Evolutionary conservation across 2,113 vertebrate species (phyloP).

Genomic region (Gallinago undulata): DNA sequence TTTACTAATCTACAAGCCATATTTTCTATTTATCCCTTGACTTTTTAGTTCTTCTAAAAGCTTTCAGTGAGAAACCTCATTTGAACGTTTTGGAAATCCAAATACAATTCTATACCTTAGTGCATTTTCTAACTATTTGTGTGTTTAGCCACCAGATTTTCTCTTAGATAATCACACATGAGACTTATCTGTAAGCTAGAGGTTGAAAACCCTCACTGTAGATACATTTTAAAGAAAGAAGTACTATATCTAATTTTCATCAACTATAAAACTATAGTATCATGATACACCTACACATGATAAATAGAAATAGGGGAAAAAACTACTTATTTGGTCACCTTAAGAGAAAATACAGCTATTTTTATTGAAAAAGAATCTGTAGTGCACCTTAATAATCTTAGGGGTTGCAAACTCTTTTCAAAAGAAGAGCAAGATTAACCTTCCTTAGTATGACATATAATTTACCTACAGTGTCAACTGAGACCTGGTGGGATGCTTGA

Average conservation of each 20-base stretch:
- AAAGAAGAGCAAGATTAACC: not conserved
- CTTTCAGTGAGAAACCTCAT: not conserved
- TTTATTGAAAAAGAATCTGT: not conserved
- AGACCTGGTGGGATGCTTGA: not conserved
- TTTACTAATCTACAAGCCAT: not conserved
- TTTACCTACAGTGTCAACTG: not conserved
- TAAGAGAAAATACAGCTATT: not conserved
- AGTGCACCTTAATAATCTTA: not conserved
- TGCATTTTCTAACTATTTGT: not conserved
- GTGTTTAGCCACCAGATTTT: not conserved
- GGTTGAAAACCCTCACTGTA: not conserved
- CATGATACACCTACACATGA: not conserved
- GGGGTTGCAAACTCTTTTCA: not conserved
- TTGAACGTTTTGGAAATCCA: not conserved
- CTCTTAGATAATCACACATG: rapidly evolving
- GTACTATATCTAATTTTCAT: not conserved
- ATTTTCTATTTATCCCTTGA: not conserved
- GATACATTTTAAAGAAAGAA: not conserved
- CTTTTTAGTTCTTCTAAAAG: not conserved
- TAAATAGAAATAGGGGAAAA: not conserved
- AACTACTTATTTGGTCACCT: not conserved
- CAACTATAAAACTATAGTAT: not conserved
- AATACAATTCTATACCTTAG: not conserved
- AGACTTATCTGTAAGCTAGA: not conserved
- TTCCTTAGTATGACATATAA: not conserved